Conservation (phyloP, 2,113 vertebrate species). For the Motacilla alba region DNA sequence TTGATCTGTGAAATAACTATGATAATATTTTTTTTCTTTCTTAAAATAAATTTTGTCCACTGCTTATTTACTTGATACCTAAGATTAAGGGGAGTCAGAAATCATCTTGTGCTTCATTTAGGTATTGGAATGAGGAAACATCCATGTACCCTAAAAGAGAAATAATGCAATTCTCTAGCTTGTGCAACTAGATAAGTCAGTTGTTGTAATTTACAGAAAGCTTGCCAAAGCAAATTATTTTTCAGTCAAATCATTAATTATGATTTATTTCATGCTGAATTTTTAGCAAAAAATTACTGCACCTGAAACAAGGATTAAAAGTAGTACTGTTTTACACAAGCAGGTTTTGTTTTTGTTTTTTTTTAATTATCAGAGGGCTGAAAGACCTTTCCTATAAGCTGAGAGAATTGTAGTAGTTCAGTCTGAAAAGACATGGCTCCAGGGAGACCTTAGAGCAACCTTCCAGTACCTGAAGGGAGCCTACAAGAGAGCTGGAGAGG, state of each 20-base stretch:
- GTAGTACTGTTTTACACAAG: neutral
- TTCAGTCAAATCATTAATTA: constrained; percentile 2
- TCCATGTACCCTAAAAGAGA: neutral
- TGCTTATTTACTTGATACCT: neutral
- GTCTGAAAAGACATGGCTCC: neutral
- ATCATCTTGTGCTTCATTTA: neutral
- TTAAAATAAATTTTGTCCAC: neutral
- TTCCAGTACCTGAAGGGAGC: neutral
- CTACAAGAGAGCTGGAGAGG: neutral
- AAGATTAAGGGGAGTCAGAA: neutral
- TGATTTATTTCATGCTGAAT: constrained; percentile 29
- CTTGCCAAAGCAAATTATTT: neutral
- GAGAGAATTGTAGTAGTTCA: neutral
- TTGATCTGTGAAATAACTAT: neutral
- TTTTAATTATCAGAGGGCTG: neutral
- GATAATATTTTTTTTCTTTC: accelerated
- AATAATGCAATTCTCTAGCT: neutral
- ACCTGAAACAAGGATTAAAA: neutral
- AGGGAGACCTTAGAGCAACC: neutral
- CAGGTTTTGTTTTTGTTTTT: neutral
- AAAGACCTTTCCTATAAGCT: neutral
- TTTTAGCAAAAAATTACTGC: constrained; percentile 7
- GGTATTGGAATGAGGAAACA: neutral
- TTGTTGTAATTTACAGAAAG: constrained; percentile 1
- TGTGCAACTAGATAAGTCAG: neutral